Percentiles rank a stretch among this genome's conserved stretches.
These are phyloP conservation scores for Ciconia nigra DNA, from an alignment of 2,797 vertebrate species.

Conservation along the genomic window DNA sequence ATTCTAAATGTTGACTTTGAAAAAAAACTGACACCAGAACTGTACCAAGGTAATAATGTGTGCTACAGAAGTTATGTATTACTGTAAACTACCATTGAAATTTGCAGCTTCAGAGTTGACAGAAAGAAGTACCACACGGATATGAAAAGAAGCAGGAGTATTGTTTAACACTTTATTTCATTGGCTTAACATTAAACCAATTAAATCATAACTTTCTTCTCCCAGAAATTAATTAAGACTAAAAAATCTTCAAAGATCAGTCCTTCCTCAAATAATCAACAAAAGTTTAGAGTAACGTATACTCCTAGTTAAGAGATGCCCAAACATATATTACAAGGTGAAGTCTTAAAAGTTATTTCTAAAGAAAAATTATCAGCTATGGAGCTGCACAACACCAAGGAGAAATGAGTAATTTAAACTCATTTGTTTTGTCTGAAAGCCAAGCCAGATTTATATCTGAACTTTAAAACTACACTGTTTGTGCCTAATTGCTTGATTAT, in stretches of 20 bases:
- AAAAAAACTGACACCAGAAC: background rate
- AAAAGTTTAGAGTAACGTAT: background rate
- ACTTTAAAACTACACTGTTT: background rate
- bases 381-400: background rate
- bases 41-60: background rate
- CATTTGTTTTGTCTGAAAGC: background rate
- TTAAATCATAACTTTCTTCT: background rate
- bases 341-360: background rate
- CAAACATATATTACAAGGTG: background rate
- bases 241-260: background rate
- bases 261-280: background rate
- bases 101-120: background rate
- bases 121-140: background rate
- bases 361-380: background rate
- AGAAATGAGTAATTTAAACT: background rate
- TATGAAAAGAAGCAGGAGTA: background rate
- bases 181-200: background rate
- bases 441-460: background rate
- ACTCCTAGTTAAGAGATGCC: background rate
- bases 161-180: background rate
- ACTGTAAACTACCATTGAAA: background rate
- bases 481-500: background rate
- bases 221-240: background rate
- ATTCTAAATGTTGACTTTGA: background rate
- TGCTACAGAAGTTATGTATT: background rate